Base-by-base conservation (phyloP, 1,140 invertebrate species). In the Planococcus citri region DNA sequence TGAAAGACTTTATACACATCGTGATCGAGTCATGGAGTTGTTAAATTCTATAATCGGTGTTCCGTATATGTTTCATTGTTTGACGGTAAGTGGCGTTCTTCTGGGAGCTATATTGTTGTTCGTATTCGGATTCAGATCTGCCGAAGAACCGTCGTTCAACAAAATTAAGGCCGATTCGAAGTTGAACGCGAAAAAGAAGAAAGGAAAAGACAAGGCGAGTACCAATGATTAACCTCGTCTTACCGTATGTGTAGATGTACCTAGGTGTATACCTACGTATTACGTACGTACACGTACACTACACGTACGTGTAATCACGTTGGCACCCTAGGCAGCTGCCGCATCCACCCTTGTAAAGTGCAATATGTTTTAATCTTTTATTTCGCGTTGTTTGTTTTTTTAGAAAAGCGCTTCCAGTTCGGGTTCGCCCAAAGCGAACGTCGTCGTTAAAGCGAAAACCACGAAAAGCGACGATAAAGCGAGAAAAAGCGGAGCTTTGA, bases 181-280 rank as follows among this genome's bases (percentile, higher is more conserved):
- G 20, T 22, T 21, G 20, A 27, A 9, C 60, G 20, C 10, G 2
- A 64, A 64, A 27, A 64, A 64, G 17, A 64, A 64, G 22, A 64
- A 64, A 64, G 60, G 60, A 64, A 64, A 64, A 27, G 60, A 64
- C 2, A 64, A 64, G 20, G 60, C 24, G 20, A 64, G 60, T 64
- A n/a, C 17, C 8, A n/a, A n/a, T n/a, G n/a, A 41, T 41, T n/a
- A n/a, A n/a, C n/a, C n/a, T n/a, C n/a, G n/a, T n/a, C n/a, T n/a
- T n/a, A n/a, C n/a, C n/a, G n/a, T n/a, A n/a, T n/a, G n/a, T n/a
- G n/a, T n/a, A n/a, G n/a, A n/a, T n/a, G n/a, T n/a, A n/a, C n/a
- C n/a, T n/a, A n/a, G n/a, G n/a, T n/a, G n/a, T n/a, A n/a, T n/a
- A n/a, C n/a, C n/a, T n/a, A n/a, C n/a, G n/a, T n/a, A n/a, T n/a